Base-by-base conservation (phyloP, 2,888 invertebrate genomes). In the Cataglyphis altisquamis region DNA sequence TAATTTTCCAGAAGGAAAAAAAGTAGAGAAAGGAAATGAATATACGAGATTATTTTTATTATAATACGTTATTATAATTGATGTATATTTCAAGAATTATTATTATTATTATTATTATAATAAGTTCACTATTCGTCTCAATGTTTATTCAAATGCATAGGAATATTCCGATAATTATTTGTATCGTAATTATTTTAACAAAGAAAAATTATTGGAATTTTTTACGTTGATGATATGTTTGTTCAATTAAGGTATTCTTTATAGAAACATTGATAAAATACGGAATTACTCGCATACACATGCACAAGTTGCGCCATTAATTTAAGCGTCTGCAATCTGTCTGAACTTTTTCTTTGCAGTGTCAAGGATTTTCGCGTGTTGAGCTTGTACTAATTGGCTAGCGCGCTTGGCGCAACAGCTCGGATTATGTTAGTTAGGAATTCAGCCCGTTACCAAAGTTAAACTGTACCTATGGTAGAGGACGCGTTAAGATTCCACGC, bases 341-440 rank as follows among this genome's bases (percentile, higher is more conserved):
- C 48, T n/a, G 15, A 55, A 80, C 68, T 74, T 81, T 81, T 81
- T 83, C 81, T 72, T 81, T n/a, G 52, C 15, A 12, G 5, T 52
- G 72, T 72, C 45, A 45, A 72, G 78, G 78, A 80, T 81, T 74
- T 57, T 84, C 62, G 60, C 70, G 45, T 78, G 78, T 36, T 72
- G 78, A 80, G 78, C 64, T 74, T 60, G 64, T 87, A 74, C 87
- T 92, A 92, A 91, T 91, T 91, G 90, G 86, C 86, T 81, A 70
- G 84, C 75, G 81, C 88, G 88, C 90, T 85, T 74, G 52, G 63
- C 75, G 77, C 75, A 81, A 81, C 78, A 68, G 67, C n/a, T 60
- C 80, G 90, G 91, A 91, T 91, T 92, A 89, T 89, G 87, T 85
- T 91, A 90, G 90, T 92, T 90, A 90, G 88, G 88, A 84, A 89